Evolutionary conservation across 2,888 invertebrate species (phyloP).

Genomic region (Acrobasis suavella): DNA sequence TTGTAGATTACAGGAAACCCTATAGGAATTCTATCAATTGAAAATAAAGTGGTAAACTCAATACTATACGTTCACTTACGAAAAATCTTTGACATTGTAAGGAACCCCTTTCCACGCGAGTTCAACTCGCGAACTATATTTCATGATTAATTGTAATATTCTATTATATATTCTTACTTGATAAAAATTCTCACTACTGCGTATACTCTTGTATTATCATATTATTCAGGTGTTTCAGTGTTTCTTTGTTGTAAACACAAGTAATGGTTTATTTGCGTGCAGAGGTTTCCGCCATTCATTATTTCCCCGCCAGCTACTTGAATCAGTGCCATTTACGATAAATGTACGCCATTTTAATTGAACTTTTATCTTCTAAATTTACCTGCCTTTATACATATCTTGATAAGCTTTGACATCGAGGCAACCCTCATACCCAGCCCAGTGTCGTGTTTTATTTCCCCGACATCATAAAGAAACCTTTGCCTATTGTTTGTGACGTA

Average conservation of each 20-base stretch:
- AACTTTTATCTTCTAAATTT: constrained; percentile 18
- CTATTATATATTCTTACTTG: too few relatives aligned
- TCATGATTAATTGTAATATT: too few relatives aligned
- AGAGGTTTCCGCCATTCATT: constrained; percentile 37
- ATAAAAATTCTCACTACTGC: too few relatives aligned
- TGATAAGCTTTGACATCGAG: not conserved
- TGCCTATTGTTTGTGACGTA: not conserved
- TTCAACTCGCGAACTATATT: too few relatives aligned
- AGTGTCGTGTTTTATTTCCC: not conserved
- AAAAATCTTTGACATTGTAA: too few relatives aligned
- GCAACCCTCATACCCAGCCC: not conserved
- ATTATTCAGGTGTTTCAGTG: not conserved
- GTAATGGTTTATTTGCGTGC: constrained; percentile 53
- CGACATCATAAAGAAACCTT: not conserved
- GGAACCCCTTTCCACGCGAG: too few relatives aligned
- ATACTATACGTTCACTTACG: too few relatives aligned
- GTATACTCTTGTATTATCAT: not conserved
- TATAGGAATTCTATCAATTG: too few relatives aligned
- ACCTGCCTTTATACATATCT: not conserved
- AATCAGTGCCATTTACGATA: constrained; percentile 34
- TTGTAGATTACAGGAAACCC: too few relatives aligned
- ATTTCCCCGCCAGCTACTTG: constrained; percentile 37
- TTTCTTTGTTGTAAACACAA: constrained; percentile 27
- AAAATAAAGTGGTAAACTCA: too few relatives aligned
- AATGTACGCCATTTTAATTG: constrained; percentile 20